Conservation (phyloP, 2,113 vertebrate species). For the Erythrocebus patas region DNA sequence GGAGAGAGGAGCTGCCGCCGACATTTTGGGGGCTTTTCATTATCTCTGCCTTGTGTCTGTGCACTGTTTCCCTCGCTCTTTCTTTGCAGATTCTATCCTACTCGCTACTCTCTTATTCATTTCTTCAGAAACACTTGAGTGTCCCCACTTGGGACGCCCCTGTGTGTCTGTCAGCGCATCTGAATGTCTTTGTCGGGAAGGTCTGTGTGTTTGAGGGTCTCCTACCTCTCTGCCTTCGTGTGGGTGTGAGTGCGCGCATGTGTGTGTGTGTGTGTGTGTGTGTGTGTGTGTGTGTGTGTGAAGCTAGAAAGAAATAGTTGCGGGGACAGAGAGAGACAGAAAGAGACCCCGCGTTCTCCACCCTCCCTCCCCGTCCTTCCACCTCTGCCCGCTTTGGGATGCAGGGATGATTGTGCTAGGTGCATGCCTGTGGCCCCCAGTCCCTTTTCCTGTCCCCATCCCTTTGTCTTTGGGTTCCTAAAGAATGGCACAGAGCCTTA, state of each 20-base stretch:
- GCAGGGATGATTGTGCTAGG: no score
- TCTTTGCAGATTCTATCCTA: neutral
- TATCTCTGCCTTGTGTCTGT: neutral
- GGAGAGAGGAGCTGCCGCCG: neutral
- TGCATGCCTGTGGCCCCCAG: neutral
- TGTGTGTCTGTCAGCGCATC: neutral
- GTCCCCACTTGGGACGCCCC: neutral
- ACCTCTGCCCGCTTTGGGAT: neutral
- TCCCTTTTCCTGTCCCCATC: neutral
- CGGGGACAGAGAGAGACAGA: neutral
- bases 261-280: neutral
- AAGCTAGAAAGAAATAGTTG: neutral
- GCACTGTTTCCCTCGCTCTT: neutral
- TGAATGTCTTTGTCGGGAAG: neutral
- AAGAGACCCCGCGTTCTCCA: rapidly evolving
- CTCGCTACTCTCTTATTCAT: neutral
- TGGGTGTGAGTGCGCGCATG: neutral
- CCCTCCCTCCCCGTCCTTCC: neutral
- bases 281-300: no score
- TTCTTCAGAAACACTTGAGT: neutral
- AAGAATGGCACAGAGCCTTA: neutral
- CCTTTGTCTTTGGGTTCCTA: neutral
- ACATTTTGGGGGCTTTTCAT: neutral
- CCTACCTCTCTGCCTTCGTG: neutral
- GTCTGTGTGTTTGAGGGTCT: neutral